Evolutionary conservation across 2,113 vertebrate species (phyloP).

Genomic region (Galbula dea): DNA sequence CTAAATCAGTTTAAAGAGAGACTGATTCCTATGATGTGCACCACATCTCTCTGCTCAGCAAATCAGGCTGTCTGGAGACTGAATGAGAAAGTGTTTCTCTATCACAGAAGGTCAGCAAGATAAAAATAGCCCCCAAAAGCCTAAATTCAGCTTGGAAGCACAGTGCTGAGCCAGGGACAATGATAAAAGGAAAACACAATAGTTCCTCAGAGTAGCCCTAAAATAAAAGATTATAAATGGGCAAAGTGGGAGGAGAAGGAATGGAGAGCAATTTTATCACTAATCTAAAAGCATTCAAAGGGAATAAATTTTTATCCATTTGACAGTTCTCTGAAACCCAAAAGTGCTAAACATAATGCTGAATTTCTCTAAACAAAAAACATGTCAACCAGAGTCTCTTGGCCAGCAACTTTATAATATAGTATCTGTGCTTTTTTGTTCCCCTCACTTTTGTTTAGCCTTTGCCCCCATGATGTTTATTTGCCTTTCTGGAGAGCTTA

Average conservation of each 20-base stretch:
- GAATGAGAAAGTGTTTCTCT: background rate
- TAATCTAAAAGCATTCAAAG: background rate
- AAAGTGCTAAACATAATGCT: constrained; percentile 14
- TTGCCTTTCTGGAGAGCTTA: constrained; percentile 26
- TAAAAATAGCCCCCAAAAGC: constrained; percentile 46
- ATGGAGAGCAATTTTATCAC: background rate
- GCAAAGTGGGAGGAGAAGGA: background rate
- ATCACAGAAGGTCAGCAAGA: constrained; percentile 36
- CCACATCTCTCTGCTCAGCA: background rate
- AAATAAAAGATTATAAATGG: constrained; percentile 44
- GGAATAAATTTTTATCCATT: background rate
- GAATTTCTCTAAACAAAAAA: background rate
- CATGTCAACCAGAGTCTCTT: background rate
- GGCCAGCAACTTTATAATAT: background rate
- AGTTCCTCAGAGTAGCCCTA: background rate
- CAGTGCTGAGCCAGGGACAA: constrained; percentile 49
- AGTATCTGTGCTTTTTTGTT: background rate
- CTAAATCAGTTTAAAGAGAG: background rate
- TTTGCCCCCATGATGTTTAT: background rate
- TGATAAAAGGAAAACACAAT: constrained; percentile 21
- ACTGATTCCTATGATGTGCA: background rate
- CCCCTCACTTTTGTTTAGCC: background rate
- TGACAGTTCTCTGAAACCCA: background rate
- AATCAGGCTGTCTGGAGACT: background rate
- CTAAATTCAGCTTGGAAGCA: constrained; percentile 24